Percentiles rank a stretch among this genome's conserved stretches.
These are phyloP conservation scores for Aphelenchoides bicaudatus DNA, from an alignment of 2,888 invertebrate genomes.

Conservation along the genomic window DNA sequence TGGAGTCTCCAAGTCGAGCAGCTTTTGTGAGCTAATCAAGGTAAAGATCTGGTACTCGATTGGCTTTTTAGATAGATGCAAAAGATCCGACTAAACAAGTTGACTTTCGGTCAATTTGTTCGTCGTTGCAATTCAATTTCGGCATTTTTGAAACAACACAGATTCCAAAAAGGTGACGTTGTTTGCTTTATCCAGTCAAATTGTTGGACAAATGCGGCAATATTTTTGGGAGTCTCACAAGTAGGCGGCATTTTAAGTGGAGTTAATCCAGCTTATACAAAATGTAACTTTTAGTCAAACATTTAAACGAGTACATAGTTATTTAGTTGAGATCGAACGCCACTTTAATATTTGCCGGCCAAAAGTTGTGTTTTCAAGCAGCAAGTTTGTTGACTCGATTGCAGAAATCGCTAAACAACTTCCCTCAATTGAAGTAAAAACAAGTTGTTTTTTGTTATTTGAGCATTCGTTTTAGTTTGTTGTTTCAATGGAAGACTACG, in stretches of 20 bases:
- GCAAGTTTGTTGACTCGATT: too few species aligned
- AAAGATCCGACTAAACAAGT: constrained; percentile 2
- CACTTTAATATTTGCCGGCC: neutral
- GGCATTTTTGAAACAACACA: neutral
- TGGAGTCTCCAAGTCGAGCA: neutral
- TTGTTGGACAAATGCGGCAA: neutral
- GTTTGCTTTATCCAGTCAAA: neutral
- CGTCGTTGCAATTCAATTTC: constrained; percentile 2
- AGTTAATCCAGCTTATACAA: neutral
- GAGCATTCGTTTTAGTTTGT: too few species aligned
- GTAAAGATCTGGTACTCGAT: neutral
- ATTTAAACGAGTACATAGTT: neutral
- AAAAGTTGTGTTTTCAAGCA: constrained; percentile 13
- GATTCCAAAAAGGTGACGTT: neutral
- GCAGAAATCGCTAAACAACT: too few species aligned
- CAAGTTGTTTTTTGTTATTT: too few species aligned
- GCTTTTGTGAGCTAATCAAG: constrained; percentile 6
- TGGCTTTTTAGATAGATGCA: neutral
- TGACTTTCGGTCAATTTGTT: constrained; percentile 20
- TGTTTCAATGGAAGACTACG: too few species aligned
- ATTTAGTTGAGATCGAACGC: constrained; percentile 2
- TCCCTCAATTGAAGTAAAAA: too few species aligned
- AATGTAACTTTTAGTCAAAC: neutral
- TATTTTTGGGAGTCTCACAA: neutral
- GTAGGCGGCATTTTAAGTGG: constrained; percentile 9